These are phyloP conservation scores for Herminia tarsipennalis DNA, from an alignment of 2,888 invertebrate species.

Conservation along the genomic window DNA sequence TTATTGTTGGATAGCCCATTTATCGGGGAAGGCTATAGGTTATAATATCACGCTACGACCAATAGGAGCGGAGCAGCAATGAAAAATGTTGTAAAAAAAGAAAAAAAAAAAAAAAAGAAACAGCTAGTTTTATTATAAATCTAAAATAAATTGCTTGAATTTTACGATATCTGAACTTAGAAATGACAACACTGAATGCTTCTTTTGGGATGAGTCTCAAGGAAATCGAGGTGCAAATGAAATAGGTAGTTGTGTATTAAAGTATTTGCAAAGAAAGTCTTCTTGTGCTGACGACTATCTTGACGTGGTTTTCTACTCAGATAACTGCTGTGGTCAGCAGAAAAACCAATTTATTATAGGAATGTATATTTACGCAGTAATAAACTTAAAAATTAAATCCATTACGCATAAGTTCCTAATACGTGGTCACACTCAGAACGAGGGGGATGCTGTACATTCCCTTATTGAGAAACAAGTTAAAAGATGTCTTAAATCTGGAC, in stretches of 20 bases:
- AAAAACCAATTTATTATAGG: slow-evolving; percentile 15
- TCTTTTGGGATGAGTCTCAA: slow-evolving; percentile 13
- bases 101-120: not conserved
- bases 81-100: not conserved
- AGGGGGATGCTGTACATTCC: slow-evolving; percentile 13
- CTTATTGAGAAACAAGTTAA: slow-evolving; percentile 15
- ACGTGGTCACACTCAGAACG: slow-evolving; percentile 8
- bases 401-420: slow-evolving; percentile 3
- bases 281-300: too few species aligned
- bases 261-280: too few species aligned
- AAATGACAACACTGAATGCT: slow-evolving; percentile 6
- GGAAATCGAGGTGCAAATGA: slow-evolving; percentile 14
- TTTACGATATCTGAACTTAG: slow-evolving; percentile 1
- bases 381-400: not conserved
- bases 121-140: too few species aligned
- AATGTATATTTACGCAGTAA: slow-evolving; percentile 11
- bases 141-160: not conserved
- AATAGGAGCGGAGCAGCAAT: too few species aligned
- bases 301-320: slow-evolving; percentile 12
- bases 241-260: too few species aligned
- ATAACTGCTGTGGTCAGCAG: slow-evolving; percentile 18
- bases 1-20: too few species aligned
- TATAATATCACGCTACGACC: too few species aligned
- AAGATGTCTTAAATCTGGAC: slow-evolving; percentile 9
- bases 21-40: too few species aligned